These are phyloP conservation scores for Pogonocherus hispidulus DNA, from an alignment of 2,888 invertebrate species.

Conservation along the genomic window DNA sequence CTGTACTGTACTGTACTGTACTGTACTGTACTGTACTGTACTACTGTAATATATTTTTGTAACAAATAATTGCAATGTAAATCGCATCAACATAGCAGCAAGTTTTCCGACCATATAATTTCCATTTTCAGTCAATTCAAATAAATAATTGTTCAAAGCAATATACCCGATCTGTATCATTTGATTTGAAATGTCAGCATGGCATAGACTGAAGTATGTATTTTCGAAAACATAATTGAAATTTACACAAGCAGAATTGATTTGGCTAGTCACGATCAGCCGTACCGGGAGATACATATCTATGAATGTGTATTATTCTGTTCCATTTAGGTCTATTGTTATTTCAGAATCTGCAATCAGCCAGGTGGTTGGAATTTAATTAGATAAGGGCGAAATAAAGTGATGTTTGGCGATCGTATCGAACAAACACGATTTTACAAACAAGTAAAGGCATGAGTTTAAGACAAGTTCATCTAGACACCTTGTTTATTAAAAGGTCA, in stretches of 20 bases:
- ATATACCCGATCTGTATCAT: neutral
- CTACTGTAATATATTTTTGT: too few species aligned
- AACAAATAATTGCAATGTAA: too few species aligned
- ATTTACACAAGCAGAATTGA: neutral
- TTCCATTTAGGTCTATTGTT: conserved; percentile 1
- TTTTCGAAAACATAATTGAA: neutral
- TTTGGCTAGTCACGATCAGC: neutral
- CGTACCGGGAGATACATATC: neutral
- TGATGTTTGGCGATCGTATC: neutral
- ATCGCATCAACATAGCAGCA: too few species aligned
- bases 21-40: too few species aligned
- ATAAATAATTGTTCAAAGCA: too few species aligned
- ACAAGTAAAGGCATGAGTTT: neutral
- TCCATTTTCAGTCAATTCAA: too few species aligned
- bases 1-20: too few species aligned
- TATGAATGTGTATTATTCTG: neutral
- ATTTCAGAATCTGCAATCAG: neutral
- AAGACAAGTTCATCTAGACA: too few species aligned
- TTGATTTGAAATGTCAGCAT: neutral
- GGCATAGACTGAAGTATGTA: neutral
- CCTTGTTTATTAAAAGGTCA: too few species aligned
- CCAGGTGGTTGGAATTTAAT: neutral
- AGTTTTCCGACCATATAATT: too few species aligned
- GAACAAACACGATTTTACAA: neutral
- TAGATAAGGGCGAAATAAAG: neutral